Conservation (phyloP, 2,888 invertebrate genomes). For the Lapara coniferarum region DNA sequence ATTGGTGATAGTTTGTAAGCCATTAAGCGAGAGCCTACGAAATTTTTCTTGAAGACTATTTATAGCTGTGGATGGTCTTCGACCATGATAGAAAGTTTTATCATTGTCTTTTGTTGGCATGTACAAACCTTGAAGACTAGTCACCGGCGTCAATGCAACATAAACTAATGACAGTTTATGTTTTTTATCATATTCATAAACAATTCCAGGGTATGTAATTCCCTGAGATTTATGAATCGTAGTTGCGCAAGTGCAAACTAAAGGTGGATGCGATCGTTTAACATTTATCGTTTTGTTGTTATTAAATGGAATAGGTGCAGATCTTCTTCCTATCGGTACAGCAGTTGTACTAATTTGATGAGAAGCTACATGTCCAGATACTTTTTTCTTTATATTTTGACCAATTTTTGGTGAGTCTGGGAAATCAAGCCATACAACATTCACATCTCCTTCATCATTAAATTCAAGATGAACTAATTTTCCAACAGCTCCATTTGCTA, state of each 20-base stretch:
- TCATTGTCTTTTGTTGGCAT: slow-evolving; percentile 21
- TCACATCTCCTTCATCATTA: too few species aligned
- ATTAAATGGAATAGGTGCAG: too few species aligned
- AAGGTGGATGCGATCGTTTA: too few species aligned
- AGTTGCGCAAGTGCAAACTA: slow-evolving; percentile 32
- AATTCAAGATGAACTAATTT: too few species aligned
- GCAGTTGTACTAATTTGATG: too few species aligned
- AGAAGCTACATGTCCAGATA: too few species aligned
- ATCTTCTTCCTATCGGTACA: too few species aligned
- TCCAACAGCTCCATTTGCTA: too few species aligned
- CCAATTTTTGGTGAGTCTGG: too few species aligned
- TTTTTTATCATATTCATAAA: slow-evolving; percentile 38
- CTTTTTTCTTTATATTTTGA: too few species aligned
- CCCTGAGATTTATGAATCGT: slow-evolving; percentile 41
- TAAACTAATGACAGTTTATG: slow-evolving; percentile 28
- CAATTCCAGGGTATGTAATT: slow-evolving; percentile 37
- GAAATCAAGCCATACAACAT: too few species aligned
- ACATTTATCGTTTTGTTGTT: too few species aligned
- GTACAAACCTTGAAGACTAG: slow-evolving; percentile 9
- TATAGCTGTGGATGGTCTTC: slow-evolving; percentile 21
- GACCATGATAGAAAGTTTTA: slow-evolving; percentile 24
- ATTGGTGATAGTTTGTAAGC: slow-evolving; percentile 11
- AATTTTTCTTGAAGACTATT: slow-evolving; percentile 26
- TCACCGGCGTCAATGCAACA: slow-evolving; percentile 27
- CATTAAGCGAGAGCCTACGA: slow-evolving; percentile 19